Evolutionary conservation across 2,113 vertebrate genomes (phyloP), one percentile per base, ranked within the genome.

Genomic region (Oriolus oriolus): DNA sequence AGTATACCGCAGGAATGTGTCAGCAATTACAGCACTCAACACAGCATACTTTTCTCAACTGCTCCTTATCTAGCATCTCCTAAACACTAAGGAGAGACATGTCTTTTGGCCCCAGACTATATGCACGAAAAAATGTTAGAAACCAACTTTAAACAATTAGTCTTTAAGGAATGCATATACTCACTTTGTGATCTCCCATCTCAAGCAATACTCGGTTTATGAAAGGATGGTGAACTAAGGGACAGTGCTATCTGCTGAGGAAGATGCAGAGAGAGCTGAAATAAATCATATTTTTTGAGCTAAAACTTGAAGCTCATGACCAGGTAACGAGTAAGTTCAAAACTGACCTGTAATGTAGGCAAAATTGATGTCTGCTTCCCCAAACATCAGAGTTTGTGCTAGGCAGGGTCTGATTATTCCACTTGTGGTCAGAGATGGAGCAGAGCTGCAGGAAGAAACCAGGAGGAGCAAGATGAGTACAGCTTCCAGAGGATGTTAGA

Each of bases 1-100:
- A 88, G 20, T 84, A 61, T 93, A 90, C 78, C 78, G 91, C 93
- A 97, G 88, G 91, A 96, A 96, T 94, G 80, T 68, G 65, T 91
- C 73, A 92, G 47, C 90, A 96, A 87, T 97, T 96, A 95, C 24
- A 90, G 44, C 47, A 83, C 65, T 94, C 84, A 92, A 52, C 92
- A 33, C 44, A 92, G 74, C 79, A 84, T 0, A 1, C 11, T 83
- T 70, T 81, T 63, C 91, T 83, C 61, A 81, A 49, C 77, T 93
- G 86, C 57, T 89, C 45, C 83, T 91, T 95, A 96, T 92, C 80
- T 94, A 93, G 41, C 24, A 95, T 89, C 83, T 88, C 71, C 75
- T 91, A 89, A 96, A 94, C 79, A 47, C 18, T 82, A 81, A 94
- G 78, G 39, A 47, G 19, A 79, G 12, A 59, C 57, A 17, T 63